A percentile compares a stretch with the other conserved stretches of the same genome.
These are phyloP conservation scores for Ceratina australensis DNA, from an alignment of 1,140 invertebrate genomes.

Conservation along the genomic window DNA sequence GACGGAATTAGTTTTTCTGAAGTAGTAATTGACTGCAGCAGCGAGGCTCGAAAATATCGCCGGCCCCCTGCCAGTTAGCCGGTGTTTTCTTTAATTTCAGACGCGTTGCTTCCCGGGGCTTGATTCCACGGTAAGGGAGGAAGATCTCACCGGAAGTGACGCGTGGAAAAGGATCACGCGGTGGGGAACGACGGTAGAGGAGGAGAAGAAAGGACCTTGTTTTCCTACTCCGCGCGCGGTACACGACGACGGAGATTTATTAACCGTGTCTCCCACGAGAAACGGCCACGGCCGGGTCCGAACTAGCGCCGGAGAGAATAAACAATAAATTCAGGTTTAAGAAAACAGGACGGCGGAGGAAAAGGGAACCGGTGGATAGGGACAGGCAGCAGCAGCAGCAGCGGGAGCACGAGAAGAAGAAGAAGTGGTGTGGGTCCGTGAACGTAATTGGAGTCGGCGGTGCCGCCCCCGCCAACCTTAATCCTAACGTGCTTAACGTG, in stretches of 20 bases:
- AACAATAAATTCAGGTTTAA: slow-evolving; percentile 71
- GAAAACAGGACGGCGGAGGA: slow-evolving; percentile 60
- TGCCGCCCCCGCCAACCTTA: slow-evolving; percentile 45
- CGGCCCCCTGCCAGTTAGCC: too few species aligned
- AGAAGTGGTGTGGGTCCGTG: slow-evolving; percentile 21
- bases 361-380: background rate
- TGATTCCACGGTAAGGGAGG: slow-evolving; percentile 1
- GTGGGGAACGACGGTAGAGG: too few species aligned
- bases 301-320: slow-evolving; percentile 51
- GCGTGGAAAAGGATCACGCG: slow-evolving; percentile 34
- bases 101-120: background rate
- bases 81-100: slow-evolving; percentile 10
- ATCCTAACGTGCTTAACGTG: slow-evolving; percentile 63
- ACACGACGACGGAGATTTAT: slow-evolving; percentile 63
- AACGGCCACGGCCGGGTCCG: slow-evolving; percentile 26
- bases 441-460: slow-evolving; percentile 52
- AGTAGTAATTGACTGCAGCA: background rate
- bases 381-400: too few species aligned
- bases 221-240: slow-evolving; percentile 48
- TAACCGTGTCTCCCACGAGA: slow-evolving; percentile 51
- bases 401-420: background rate
- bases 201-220: slow-evolving; percentile 38
- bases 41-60: background rate
- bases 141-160: slow-evolving; percentile 53
- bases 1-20: background rate